Percentiles rank a stretch among this genome's conserved stretches.
Evolutionary conservation across 1,140 invertebrate genomes (phyloP).

Genomic region (Drosophila pachea): DNA sequence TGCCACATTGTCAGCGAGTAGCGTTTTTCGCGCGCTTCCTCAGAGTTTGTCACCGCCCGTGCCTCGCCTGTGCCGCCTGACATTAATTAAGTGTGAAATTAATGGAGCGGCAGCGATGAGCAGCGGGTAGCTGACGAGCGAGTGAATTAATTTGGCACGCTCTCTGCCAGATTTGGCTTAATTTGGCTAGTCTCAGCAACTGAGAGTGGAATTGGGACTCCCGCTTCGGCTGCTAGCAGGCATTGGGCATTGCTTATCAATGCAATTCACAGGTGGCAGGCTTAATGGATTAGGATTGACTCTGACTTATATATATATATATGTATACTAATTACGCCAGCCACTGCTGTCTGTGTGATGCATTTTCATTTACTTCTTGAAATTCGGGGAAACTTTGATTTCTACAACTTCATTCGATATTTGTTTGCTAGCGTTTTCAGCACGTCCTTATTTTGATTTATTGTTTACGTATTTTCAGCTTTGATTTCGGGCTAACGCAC

Average conservation of each 20-base stretch:
- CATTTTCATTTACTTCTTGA: too few relatives aligned
- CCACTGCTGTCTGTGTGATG: too few relatives aligned
- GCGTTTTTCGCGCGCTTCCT: constrained; percentile 43
- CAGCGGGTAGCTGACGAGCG: constrained; percentile 10
- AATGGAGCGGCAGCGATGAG: constrained; percentile 41
- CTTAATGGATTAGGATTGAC: too few relatives aligned
- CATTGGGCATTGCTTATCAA: background rate
- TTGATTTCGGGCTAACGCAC: constrained; percentile 10
- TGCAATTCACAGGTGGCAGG: too few relatives aligned
- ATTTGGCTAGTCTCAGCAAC: constrained; percentile 3
- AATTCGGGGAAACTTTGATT: background rate
- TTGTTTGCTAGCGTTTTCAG: constrained; percentile 3
- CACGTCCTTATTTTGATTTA: constrained; percentile 6
- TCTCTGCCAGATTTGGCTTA: constrained; percentile 35
- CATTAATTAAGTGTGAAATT: constrained; percentile 74
- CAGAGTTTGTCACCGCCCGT: constrained; percentile 14
- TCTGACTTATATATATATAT: too few relatives aligned
- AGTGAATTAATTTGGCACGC: constrained; percentile 40
- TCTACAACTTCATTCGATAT: constrained; percentile 15
- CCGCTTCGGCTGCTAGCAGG: background rate
- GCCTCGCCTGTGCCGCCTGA: constrained; percentile 35
- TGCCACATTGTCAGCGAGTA: constrained; percentile 67
- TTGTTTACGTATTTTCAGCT: constrained; percentile 9
- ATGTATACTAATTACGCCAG: too few relatives aligned
- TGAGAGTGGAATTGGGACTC: background rate